Conservation (phyloP, 2,113 vertebrate genomes). For the Charadrius vociferus region DNA sequence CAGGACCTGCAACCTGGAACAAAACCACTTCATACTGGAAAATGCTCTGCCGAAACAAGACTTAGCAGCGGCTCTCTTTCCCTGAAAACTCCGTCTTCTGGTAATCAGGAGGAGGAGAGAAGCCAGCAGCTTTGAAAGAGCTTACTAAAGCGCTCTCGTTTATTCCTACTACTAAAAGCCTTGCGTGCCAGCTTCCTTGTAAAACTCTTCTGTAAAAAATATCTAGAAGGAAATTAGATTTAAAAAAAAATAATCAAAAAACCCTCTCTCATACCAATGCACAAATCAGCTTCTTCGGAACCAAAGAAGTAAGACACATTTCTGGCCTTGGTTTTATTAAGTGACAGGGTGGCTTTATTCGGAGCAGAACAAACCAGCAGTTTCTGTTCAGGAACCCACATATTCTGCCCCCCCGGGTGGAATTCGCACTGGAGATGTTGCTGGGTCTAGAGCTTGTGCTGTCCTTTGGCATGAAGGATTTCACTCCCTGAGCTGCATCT, state of each 20-base stretch:
- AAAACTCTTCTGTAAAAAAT: neutral
- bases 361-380: neutral
- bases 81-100: neutral
- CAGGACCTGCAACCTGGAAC: neutral
- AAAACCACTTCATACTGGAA: neutral
- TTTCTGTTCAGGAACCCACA: neutral
- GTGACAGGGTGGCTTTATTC: neutral
- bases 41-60: neutral
- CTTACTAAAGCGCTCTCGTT: neutral
- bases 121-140: neutral
- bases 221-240: conserved; percentile 32
- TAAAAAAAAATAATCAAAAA: neutral
- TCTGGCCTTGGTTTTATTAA: neutral
- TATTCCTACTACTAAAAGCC: neutral
- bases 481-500: neutral
- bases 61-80: neutral
- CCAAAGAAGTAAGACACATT: neutral
- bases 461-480: neutral
- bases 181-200: neutral
- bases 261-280: neutral
- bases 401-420: neutral
- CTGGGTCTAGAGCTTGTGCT: neutral
- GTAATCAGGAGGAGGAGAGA: neutral
- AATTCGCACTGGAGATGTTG: rapidly evolving
- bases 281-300: neutral